phyloP scores from a whole-genome alignment of 1,140 invertebrate species.

The Aricia agestis region DNA sequence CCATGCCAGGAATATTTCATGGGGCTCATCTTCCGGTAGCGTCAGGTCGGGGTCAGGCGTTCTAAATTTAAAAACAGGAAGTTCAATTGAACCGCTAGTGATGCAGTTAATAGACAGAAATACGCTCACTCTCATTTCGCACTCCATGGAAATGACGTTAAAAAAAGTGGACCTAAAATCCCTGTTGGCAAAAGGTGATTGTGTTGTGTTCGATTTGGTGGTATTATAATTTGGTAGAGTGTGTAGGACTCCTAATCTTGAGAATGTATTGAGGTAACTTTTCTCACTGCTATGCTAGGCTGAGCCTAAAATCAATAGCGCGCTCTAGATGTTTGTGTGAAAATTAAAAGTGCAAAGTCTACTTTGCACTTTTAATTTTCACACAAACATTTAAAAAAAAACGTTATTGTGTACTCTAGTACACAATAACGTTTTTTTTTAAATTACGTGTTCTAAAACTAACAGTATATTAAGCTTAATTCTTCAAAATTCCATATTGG shows the following conservation, averaged over 20 bases:
- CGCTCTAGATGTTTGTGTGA: no score
- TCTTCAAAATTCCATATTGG: no score
- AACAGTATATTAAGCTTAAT: no score
- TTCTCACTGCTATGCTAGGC: no score
- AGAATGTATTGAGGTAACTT: not conserved
- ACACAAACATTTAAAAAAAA: no score
- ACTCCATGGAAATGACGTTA: slow-evolving; percentile 42
- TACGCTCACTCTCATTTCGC: slow-evolving; percentile 61
- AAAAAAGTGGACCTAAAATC: slow-evolving; percentile 39
- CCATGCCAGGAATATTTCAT: not conserved
- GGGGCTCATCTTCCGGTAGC: not conserved
- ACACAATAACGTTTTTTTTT: no score
- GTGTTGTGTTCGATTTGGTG: not conserved
- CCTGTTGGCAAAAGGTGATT: slow-evolving; percentile 29
- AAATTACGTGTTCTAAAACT: no score
- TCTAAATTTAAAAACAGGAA: slow-evolving; percentile 73
- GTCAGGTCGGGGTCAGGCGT: slow-evolving; percentile 18
- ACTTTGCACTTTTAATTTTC: no score
- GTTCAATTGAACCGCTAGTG: slow-evolving; percentile 67
- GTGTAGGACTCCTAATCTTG: not conserved
- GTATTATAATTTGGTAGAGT: not conserved
- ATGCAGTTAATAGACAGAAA: slow-evolving; percentile 68
- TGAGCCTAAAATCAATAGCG: no score
- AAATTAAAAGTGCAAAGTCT: no score
- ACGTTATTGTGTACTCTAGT: no score